A percentile compares a stretch with the other conserved stretches of the same genome.
Conservation (phyloP, 2,113 vertebrate genomes). For the Ifrita kowaldi region DNA sequence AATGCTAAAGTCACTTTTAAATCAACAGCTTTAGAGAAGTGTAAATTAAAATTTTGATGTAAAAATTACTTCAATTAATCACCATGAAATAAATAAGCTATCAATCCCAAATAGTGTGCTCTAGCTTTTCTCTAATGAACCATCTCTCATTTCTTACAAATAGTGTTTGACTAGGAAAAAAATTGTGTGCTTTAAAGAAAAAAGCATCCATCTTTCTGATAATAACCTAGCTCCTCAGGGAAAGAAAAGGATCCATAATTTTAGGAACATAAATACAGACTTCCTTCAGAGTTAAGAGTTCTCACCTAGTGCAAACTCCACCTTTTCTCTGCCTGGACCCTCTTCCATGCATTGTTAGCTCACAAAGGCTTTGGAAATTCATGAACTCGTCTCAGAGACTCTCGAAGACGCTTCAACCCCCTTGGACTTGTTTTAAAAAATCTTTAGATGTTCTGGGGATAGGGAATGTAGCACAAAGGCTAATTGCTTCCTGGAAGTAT, state of each 20-base stretch:
- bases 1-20: background rate
- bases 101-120: background rate
- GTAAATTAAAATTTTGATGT: background rate
- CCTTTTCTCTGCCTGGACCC: background rate
- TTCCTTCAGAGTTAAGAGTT: background rate
- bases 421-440: background rate
- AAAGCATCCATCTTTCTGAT: background rate
- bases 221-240: background rate
- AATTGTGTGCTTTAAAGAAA: background rate
- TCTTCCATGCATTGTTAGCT: background rate
- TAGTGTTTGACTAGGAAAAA: background rate
- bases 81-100: background rate
- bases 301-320: background rate
- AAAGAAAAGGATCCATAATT: background rate
- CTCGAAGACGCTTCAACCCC: background rate
- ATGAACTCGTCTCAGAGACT: background rate
- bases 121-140: background rate
- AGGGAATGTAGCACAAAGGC: background rate
- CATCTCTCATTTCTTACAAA: background rate
- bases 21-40: background rate
- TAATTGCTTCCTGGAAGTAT: background rate
- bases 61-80: slow-evolving; percentile 8
- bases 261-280: background rate
- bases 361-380: background rate
- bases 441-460: background rate